Evolutionary conservation across 1,140 invertebrate species (phyloP), one percentile per base, ranked within the genome.

Genomic region (Carposina sasakii): DNA sequence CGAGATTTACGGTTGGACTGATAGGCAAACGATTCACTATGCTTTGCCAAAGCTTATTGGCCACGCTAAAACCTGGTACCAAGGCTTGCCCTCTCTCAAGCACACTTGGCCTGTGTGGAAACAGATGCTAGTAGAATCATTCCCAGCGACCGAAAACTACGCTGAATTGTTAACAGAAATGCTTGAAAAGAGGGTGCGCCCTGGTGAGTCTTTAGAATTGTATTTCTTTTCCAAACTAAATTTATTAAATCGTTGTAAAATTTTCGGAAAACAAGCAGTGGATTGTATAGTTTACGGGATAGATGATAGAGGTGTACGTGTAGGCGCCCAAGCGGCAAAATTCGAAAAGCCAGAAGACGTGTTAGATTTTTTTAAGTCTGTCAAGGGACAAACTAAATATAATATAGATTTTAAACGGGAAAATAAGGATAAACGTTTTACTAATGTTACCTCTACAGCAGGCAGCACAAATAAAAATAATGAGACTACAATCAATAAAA

Each of bases 201-300:
- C 37, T n/a, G 54, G 57, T 0, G 66, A 74, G 30, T 63, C 69
- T 1, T 47, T 59, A 8, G 48, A 68, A 28, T 8, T 52, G 1
- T 65, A 71, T 48, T 69, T 59, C 49, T 71, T 60, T 44, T 13
- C 57, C 2, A 69, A 74, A 52, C 53, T 59, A 3, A 63, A 66
- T 13, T 19, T 71, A 10, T 40, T 69, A 19, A 60, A 53, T 15
- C 9, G 56, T 0, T 67, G 65, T 48, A 57, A 62, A 54, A 67
- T 67, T 4, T 47, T 57, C 48, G 54, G 48, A 6, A 63, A 52
- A 31, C 48, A 60, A 51, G 67, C 65, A 24, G 57, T 67, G 20
- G 61, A 61, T 15, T 69, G 66, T 43, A 20, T 72, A 16, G 6
- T 71, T 16, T 42, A 57, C 26, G 66, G 57, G 0, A 50, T 71